A percentile compares a stretch with the other conserved stretches of the same genome.
These are phyloP conservation scores for Apodemia hepburni DNA, from an alignment of 2,888 invertebrate genomes.

Conservation along the genomic window DNA sequence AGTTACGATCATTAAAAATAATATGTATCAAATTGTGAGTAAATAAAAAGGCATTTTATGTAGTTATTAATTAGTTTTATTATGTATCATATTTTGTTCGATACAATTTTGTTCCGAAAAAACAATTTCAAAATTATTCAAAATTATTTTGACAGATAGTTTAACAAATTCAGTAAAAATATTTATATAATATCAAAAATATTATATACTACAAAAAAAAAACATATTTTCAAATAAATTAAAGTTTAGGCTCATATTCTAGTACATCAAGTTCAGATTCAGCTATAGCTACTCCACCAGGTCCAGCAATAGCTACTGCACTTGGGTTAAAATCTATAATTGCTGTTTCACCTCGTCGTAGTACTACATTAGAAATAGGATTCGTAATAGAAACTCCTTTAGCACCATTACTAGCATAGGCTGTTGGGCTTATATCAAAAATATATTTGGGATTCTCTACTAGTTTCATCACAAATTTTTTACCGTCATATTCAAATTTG, in stretches of 20 bases:
- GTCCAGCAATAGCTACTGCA: conserved; percentile 86
- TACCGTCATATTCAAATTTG: conserved; percentile 53
- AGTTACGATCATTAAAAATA: too few relatives aligned
- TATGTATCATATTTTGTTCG: not conserved
- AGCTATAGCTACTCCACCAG: conserved; percentile 88
- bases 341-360: conserved; percentile 80
- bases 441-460: conserved; percentile 44
- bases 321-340: conserved; percentile 84
- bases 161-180: not conserved
- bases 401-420: conserved; percentile 83
- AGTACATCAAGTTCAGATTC: conserved; percentile 85
- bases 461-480: conserved; percentile 45
- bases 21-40: not conserved
- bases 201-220: not conserved
- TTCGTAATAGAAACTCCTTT: conserved; percentile 85
- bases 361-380: conserved; percentile 83
- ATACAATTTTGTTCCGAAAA: conserved; percentile 39
- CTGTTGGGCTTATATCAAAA: conserved; percentile 80
- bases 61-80: not conserved
- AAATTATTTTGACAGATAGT: conserved; percentile 46
- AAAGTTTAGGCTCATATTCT: conserved; percentile 46
- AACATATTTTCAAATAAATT: conserved; percentile 33
- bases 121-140: conserved; percentile 64
- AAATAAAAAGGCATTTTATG: not conserved
- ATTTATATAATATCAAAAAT: not conserved